Base-by-base conservation (phyloP, 2,888 invertebrate genomes). In the Phlogophora meticulosa region DNA sequence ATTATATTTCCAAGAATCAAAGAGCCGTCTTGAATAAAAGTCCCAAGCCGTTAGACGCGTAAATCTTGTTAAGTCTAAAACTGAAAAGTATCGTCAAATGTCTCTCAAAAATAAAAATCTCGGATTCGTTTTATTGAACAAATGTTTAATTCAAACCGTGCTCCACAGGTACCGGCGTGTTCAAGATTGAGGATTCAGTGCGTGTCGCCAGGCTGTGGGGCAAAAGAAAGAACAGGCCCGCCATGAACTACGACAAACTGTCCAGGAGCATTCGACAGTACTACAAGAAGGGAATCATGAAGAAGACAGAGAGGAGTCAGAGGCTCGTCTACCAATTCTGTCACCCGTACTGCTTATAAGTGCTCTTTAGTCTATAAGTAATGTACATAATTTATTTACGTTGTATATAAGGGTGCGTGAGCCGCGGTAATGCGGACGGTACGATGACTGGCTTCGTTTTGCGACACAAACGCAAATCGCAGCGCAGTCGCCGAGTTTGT, bases 181-280 rank as follows among this genome's bases (percentile, higher is more conserved):
- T 99, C 96, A 99, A 99, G 96, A 99, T 99, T 91, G 99, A 99
- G 93, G 99, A 99, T 94, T 99, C 99, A 13, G 98, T 99, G 34
- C 97, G 98, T 82, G 99, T 99, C 59, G 99, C 99, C n/a, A 97
- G 98, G 83, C 96, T 99, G 61, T 99, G 99, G 99, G 99, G 99
- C 72, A 98, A 98, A 87, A 96, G 99, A 79, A 99, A 99, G 95
- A 99, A 99, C 96, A 96, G 99, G 11, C 99, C 99, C 0, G 99
- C 99, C 34, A 99, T 99, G 99, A 99, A 99, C 96, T 99, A 99
- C 95, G 99, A 99, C 96, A 99, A 99, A 92, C 96, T 99, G 55
- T 99, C 99, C 78, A 97, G 99, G 64, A 99, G 99, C 83, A 99
- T 99, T 89, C 96, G 99, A 58, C 99, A 99, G 92, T 99, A 99